phyloP scores from a whole-genome alignment of 2,113 vertebrate genomes.

The Corapipo altera region DNA sequence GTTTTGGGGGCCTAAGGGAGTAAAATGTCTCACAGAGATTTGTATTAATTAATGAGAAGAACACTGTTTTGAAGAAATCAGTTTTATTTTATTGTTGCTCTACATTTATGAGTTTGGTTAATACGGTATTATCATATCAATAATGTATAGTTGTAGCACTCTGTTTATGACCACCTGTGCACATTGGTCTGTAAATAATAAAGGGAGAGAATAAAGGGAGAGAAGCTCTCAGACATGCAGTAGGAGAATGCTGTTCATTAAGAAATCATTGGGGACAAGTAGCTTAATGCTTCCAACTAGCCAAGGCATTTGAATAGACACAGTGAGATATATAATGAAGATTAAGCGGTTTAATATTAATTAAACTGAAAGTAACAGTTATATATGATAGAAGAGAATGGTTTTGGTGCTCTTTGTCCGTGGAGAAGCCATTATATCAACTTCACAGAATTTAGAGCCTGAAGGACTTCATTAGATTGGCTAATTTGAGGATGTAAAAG shows the following conservation, averaged over 20 bases:
- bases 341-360: neutral
- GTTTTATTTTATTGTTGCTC: neutral
- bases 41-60: neutral
- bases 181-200: neutral
- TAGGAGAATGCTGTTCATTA: conserved; percentile 25
- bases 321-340: conserved; percentile 2
- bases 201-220: neutral
- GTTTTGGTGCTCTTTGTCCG: neutral
- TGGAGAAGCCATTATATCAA: neutral
- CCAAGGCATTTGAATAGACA: neutral
- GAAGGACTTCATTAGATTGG: neutral
- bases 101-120: neutral
- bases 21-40: neutral
- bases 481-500: neutral
- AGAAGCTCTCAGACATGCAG: neutral
- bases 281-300: conserved; percentile 11
- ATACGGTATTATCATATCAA: neutral
- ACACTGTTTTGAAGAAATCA: neutral
- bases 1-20: neutral
- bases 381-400: neutral
- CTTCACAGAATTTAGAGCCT: neutral
- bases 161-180: neutral
- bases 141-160: neutral
- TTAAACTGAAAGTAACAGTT: conserved; percentile 4
- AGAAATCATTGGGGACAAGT: neutral